Percentiles rank a stretch among this genome's conserved stretches.
Conservation (phyloP, 2,888 invertebrate genomes). For the Gortyna flavago region DNA sequence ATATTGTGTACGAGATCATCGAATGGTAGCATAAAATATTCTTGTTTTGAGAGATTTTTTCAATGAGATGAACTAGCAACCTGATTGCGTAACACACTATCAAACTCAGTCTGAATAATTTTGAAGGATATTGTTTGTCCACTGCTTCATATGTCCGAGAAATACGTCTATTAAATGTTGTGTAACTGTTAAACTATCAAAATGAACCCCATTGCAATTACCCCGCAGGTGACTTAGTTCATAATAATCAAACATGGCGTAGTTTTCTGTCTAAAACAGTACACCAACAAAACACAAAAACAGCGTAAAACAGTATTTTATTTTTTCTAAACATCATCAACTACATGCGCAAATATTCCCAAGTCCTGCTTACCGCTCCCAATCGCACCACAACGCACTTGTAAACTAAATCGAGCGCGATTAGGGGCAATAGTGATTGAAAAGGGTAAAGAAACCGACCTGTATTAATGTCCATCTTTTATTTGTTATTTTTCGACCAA, state of each 20-base stretch:
- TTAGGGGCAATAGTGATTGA: constrained; percentile 89
- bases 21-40: background rate
- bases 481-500: constrained; percentile 77
- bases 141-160: no score
- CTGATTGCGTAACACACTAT: no score
- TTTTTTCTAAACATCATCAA: background rate
- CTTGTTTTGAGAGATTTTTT: background rate
- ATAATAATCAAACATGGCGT: background rate
- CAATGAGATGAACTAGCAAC: no score
- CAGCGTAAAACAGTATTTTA: no score
- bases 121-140: no score
- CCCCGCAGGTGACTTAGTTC: background rate
- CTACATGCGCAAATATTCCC: no score
- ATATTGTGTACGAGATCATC: background rate
- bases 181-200: no score
- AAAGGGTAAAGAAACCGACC: constrained; percentile 85
- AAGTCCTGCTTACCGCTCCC: constrained; percentile 54
- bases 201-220: no score
- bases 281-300: no score
- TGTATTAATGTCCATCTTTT: constrained; percentile 78
- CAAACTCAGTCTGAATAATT: no score
- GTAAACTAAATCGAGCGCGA: constrained; percentile 85
- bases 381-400: constrained; percentile 67
- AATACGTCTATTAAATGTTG: no score
- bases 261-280: background rate